Conservation (phyloP, 2,113 vertebrate species). For the Caranx ignobilis region DNA sequence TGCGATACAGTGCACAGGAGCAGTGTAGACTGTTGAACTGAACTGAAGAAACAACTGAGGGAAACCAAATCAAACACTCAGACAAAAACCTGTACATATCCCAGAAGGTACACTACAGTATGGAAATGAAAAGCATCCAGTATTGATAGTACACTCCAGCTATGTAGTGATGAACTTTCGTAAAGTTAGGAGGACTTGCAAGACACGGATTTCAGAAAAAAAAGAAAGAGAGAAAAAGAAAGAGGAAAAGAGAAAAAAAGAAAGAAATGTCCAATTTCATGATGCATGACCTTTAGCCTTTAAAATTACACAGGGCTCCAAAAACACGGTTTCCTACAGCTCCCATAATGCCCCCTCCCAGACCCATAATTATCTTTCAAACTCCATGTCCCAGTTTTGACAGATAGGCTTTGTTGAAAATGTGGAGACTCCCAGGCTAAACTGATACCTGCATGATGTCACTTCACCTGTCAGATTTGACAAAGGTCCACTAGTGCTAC, state of each 20-base stretch:
- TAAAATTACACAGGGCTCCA: not conserved
- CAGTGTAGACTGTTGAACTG: constrained; percentile 9
- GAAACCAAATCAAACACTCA: constrained; percentile 44
- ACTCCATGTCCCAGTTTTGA: not conserved
- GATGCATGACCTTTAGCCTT: not conserved
- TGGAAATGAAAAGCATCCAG: constrained; percentile 12
- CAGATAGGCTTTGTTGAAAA: not conserved
- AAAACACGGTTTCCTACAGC: not conserved
- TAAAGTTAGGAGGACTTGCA: not conserved
- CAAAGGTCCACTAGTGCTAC: no score
- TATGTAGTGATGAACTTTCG: not conserved
- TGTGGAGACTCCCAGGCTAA: not conserved
- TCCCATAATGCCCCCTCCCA: not conserved
- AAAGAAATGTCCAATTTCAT: not conserved
- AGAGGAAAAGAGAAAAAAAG: not conserved
- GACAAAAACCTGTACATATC: constrained; percentile 27
- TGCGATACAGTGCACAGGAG: constrained; percentile 30
- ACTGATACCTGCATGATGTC: not conserved
- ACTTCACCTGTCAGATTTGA: no score
- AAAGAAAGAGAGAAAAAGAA: not conserved
- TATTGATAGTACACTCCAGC: not conserved
- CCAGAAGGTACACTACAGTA: constrained; percentile 1
- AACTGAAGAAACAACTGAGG: constrained; percentile 2
- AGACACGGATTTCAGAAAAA: constrained; percentile 3
- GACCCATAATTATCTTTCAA: constrained; percentile 2